These are phyloP conservation scores for Gallinago solitaria DNA, from an alignment of 2,797 vertebrate species.

Conservation along the genomic window DNA sequence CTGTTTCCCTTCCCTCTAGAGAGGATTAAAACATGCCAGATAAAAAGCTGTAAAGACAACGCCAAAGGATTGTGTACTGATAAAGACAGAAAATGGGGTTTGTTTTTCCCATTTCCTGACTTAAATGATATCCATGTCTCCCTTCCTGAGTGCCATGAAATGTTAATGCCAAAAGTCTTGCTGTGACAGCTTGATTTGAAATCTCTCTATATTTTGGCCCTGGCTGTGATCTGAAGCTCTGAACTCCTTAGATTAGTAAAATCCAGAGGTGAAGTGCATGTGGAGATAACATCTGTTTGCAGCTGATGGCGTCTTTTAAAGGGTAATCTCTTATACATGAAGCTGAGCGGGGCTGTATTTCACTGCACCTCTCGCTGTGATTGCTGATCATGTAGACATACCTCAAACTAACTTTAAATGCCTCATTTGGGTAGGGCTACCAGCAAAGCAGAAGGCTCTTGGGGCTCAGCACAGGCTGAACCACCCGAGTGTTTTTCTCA, in stretches of 20 bases:
- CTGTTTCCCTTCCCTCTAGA: not conserved
- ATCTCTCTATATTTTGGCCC: not conserved
- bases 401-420: not conserved
- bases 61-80: not conserved
- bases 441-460: not conserved
- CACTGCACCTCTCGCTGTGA: not conserved
- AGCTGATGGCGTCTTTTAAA: not conserved
- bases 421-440: not conserved
- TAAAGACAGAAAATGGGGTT: not conserved
- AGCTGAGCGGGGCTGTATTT: not conserved
- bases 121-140: not conserved
- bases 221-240: conserved; percentile 8
- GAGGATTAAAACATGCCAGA: not conserved
- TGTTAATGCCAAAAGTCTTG: not conserved
- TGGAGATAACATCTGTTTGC: conserved; percentile 19
- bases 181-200: conserved; percentile 30
- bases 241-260: not conserved
- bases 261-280: conserved; percentile 21
- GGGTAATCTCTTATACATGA: not conserved
- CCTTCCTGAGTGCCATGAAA: not conserved
- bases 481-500: not conserved
- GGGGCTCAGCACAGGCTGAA: not conserved
- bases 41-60: not conserved
- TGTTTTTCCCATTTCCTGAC: not conserved
- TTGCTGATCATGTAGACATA: not conserved